Percentiles rank a stretch among this genome's conserved stretches.
phyloP scores from a whole-genome alignment of 2,888 invertebrate genomes.

The Acheta domesticus region DNA sequence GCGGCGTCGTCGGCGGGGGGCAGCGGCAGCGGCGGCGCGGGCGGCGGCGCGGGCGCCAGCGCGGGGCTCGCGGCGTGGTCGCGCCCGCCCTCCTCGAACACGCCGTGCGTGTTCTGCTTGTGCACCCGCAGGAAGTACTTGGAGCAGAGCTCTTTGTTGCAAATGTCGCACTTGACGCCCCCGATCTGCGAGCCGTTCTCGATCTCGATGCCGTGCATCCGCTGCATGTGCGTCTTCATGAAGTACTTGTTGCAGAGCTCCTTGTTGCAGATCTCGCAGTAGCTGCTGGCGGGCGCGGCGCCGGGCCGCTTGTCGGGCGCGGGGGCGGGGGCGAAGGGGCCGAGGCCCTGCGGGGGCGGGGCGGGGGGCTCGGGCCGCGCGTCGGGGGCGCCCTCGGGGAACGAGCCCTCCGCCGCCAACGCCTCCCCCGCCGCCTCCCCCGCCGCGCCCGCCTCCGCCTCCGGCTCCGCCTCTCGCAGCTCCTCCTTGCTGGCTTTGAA shows the following conservation, averaged over 20 bases:
- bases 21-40: slow-evolving; percentile 39
- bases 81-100: slow-evolving; percentile 73
- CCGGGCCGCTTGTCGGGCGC: slow-evolving; percentile 56
- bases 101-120: slow-evolving; percentile 96
- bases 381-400: slow-evolving; percentile 42
- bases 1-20: slow-evolving; percentile 44
- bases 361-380: slow-evolving; percentile 38
- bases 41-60: slow-evolving; percentile 39
- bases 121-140: slow-evolving; percentile 97
- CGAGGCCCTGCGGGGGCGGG: slow-evolving; percentile 37
- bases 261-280: slow-evolving; percentile 97
- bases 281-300: slow-evolving; percentile 73
- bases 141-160: slow-evolving; percentile 96
- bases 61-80: slow-evolving; percentile 35
- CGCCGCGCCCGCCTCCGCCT: slow-evolving; percentile 43
- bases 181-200: slow-evolving; percentile 90
- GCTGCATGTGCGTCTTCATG: slow-evolving; percentile 98
- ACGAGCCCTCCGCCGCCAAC: slow-evolving; percentile 18
- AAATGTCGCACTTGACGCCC: slow-evolving; percentile 94
- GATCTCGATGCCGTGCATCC: slow-evolving; percentile 95
- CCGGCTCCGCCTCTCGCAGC: slow-evolving; percentile 42
- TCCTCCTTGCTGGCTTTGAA: slow-evolving; percentile 54
- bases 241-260: slow-evolving; percentile 99
- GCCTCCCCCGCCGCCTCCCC: not conserved
- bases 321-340: slow-evolving; percentile 44